phyloP scores from a whole-genome alignment of 2,888 invertebrate species.

The Drosophila lacicola region DNA sequence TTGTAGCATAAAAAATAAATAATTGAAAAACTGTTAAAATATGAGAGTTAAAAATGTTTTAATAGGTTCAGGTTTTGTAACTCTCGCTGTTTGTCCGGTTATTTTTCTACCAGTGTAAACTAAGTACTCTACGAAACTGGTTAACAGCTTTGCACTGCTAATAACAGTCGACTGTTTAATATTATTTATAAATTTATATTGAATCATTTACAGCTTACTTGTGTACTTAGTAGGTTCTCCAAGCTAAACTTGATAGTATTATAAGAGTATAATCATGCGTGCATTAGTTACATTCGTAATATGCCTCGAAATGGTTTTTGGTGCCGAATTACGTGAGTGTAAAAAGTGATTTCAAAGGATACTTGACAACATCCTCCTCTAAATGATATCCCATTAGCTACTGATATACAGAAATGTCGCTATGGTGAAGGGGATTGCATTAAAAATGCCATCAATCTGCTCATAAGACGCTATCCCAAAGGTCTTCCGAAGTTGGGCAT shows the following conservation, averaged over 20 bases:
- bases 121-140: background rate
- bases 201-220: slow-evolving; percentile 11
- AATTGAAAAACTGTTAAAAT: too few species aligned
- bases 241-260: background rate
- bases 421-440: slow-evolving; percentile 44
- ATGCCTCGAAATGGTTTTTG: background rate
- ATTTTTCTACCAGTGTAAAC: background rate
- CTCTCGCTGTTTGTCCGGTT: too few species aligned
- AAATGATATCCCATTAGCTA: slow-evolving; percentile 15
- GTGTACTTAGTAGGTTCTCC: slow-evolving; percentile 3
- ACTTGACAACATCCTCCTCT: background rate
- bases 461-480: slow-evolving; percentile 28
- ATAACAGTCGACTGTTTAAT: background rate
- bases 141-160: background rate
- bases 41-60: too few species aligned
- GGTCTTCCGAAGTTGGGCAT: slow-evolving; percentile 29
- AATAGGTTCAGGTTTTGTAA: too few species aligned
- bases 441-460: slow-evolving; percentile 26
- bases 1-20: too few species aligned
- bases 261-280: slow-evolving; percentile 5
- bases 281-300: slow-evolving; percentile 1
- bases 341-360: background rate
- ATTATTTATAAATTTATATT: too few species aligned
- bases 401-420: slow-evolving; percentile 35
- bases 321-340: slow-evolving; percentile 20